Evolutionary conservation across 2,888 invertebrate species (phyloP).

Genomic region (Yponomeuta plumbellus): DNA sequence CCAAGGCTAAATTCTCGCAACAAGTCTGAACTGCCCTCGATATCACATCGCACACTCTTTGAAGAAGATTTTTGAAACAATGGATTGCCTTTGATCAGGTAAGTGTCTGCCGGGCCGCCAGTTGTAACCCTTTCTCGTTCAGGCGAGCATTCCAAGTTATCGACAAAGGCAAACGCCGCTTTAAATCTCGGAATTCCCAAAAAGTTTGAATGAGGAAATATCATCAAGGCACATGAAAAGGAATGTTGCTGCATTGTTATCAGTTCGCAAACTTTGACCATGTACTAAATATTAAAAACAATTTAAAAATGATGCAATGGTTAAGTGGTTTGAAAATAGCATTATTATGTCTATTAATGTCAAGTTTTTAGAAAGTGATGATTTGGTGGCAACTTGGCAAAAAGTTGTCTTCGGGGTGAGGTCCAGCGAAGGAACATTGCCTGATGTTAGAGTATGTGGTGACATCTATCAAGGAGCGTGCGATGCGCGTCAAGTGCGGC

Average conservation of each 20-base stretch:
- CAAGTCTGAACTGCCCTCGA: conserved; percentile 39
- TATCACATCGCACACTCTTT: conserved; percentile 12
- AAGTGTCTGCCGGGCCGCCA: not conserved
- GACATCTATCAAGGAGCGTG: conserved; percentile 1
- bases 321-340: not conserved
- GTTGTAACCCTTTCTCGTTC: conserved; percentile 4
- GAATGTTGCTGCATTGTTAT: conserved; percentile 33
- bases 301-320: conserved; percentile 17
- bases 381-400: not conserved
- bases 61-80: conserved; percentile 6
- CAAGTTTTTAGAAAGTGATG: not conserved
- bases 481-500: conserved; percentile 18
- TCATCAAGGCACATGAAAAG: conserved; percentile 62
- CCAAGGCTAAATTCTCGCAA: conserved; percentile 77
- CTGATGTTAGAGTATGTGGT: not conserved
- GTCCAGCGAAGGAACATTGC: not conserved
- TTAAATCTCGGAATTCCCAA: conserved; percentile 6
- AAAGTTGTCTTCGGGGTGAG: not conserved
- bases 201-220: conserved; percentile 17
- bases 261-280: conserved; percentile 35
- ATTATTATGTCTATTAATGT: not conserved
- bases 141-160: not conserved
- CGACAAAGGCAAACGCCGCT: conserved; percentile 13
- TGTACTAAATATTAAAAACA: conserved; percentile 34
- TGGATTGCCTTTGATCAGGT: conserved; percentile 6